Base-by-base conservation (phyloP, 1,140 invertebrate species). In the Aricia agestis region DNA sequence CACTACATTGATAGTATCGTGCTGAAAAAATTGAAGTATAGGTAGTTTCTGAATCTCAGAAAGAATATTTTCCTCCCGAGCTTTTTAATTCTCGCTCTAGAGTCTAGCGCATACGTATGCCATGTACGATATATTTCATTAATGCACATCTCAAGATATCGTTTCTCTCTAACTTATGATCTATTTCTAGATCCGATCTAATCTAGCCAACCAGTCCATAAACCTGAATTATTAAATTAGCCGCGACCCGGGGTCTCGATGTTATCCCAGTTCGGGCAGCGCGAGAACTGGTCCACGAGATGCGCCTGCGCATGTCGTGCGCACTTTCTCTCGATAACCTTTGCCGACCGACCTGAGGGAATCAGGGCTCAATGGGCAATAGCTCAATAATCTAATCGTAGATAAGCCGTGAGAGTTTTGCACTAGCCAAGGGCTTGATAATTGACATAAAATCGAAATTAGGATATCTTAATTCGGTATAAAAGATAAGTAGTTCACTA, bases 321-420 rank as follows among this genome's bases (percentile, higher is more conserved):
- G 70, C 73, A 80, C 78, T 80, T 80, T 80, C 78, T 78, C 75
- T 61, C 69, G 70, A 63, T 73, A 77, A 80, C 78, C 78, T 76
- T 75, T 76, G 71, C 74, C 76, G 76, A 71, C 70, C 67, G 68
- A 63, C 74, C 61, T 25, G 57, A 70, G 59, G 70, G 69, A 65
- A 66, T 68, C 57, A 61, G 63, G 74, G 69, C 45, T 52, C 36
- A 36, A 25, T 25, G 25, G 1, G 25, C 25, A 25, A 52, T 15
- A 15, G 45, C 45, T 52, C 6, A 52, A 52, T 52, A 52, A 11
- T 58, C 57, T 74, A 72, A 68, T 66, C 61, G 25, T 66, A 42
- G 61, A 13, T 52, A 52, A 15, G 45, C 9, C 45, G 11, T 52
- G 13, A 52, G 13, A 52, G 36, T 36, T 36, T 9, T 36, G 6